A percentile compares a stretch with the other conserved stretches of the same genome.
phyloP scores from a whole-genome alignment of 2,888 invertebrate genomes.

The Phania funesta region DNA sequence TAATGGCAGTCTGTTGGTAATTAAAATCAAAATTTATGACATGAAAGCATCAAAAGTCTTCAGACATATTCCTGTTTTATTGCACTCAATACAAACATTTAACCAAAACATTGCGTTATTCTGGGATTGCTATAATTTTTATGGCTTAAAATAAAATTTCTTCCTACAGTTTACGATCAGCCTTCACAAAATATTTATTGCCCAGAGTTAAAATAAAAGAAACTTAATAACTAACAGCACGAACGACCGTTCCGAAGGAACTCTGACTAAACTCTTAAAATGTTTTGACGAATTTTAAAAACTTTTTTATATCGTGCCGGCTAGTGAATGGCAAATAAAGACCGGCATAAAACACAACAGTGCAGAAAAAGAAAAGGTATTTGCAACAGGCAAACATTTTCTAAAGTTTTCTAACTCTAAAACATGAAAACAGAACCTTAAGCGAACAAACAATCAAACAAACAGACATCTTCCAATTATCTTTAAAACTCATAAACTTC shows the following conservation, averaged over 20 bases:
- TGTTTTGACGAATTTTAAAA: conserved; percentile 1
- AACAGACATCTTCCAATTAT: conserved; percentile 58
- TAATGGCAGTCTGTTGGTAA: conserved; percentile 14
- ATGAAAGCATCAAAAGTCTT: conserved; percentile 29
- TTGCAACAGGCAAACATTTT: conserved; percentile 25
- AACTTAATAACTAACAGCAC: conserved; percentile 11
- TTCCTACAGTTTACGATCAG: conserved; percentile 19
- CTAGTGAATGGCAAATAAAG: conserved; percentile 11
- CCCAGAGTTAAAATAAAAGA: conserved; percentile 24
- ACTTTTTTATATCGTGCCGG: not conserved
- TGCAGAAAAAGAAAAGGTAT: not conserved
- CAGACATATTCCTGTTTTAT: conserved; percentile 29
- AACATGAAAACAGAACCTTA: conserved; percentile 22
- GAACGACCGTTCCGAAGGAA: not conserved
- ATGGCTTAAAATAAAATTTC: conserved; percentile 22
- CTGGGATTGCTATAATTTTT: conserved; percentile 17
- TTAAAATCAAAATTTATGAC: conserved; percentile 40
- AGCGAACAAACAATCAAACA: not conserved
- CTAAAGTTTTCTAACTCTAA: not conserved
- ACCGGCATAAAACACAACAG: not conserved
- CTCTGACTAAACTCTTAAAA: conserved; percentile 10
- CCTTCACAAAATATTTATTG: conserved; percentile 19
- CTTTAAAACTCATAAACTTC: conserved; percentile 60
- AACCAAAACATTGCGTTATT: not conserved
- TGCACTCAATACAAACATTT: conserved; percentile 12